Percentiles rank a stretch among this genome's conserved stretches.
These are phyloP conservation scores for Gymnothorax javanicus DNA, from an alignment of 2,797 vertebrate species.

Conservation along the genomic window DNA sequence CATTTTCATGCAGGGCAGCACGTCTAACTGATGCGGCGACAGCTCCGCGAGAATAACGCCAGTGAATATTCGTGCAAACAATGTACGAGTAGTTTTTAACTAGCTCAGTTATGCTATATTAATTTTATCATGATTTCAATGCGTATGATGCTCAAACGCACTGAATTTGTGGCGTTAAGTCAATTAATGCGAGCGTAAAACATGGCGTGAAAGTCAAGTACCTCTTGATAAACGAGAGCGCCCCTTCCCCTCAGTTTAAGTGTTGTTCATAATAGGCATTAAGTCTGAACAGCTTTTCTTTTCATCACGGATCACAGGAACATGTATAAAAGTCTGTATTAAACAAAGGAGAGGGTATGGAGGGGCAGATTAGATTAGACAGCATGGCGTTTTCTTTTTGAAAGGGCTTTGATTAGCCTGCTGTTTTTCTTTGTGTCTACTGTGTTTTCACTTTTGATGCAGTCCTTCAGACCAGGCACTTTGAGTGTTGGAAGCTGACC, in stretches of 20 bases:
- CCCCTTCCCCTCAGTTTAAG: neutral
- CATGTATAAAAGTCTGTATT: neutral
- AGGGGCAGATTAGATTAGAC: slow-evolving; percentile 15
- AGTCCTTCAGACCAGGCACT: neutral
- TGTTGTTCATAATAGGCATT: slow-evolving; percentile 6
- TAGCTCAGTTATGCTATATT: neutral
- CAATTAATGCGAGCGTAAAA: neutral
- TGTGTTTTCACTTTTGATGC: neutral
- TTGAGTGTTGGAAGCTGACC: slow-evolving; percentile 12
- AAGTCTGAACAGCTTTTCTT: slow-evolving; percentile 11
- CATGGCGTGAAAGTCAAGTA: slow-evolving; percentile 12
- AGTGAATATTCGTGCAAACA: neutral
- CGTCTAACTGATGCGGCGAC: neutral
- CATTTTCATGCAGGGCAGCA: neutral
- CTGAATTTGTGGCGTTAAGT: neutral
- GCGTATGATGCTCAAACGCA: neutral
- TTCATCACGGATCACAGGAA: slow-evolving; percentile 17
- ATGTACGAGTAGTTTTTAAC: neutral
- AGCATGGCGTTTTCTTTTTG: neutral
- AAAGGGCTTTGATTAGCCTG: slow-evolving; percentile 11
- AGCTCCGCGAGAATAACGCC: neutral
- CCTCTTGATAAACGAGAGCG: neutral
- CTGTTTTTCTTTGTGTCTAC: slow-evolving; percentile 12
- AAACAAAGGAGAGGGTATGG: slow-evolving; percentile 3
- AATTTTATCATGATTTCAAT: neutral